Conservation (phyloP, 2,888 invertebrate species). For the Agonopterix alstromeriana region DNA sequence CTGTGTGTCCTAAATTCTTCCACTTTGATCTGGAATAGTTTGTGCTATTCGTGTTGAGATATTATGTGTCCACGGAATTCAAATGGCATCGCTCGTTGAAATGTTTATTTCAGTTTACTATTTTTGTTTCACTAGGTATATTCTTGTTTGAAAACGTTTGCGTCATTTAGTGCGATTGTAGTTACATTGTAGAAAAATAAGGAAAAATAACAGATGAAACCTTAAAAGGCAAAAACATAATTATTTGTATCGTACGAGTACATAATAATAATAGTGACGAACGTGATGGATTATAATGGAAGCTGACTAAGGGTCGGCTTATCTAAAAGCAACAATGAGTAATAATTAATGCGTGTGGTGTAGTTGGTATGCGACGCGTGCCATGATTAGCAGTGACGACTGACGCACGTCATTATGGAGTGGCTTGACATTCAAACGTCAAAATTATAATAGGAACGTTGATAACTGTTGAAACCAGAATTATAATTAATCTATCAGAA, state of each 20-base stretch:
- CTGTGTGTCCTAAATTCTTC: conserved; percentile 24
- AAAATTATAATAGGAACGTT: conserved; percentile 1
- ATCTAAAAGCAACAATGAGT: conserved; percentile 41
- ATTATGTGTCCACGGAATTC: conserved; percentile 21
- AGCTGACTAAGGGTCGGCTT: conserved; percentile 35
- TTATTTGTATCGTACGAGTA: no score
- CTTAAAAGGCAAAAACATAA: no score
- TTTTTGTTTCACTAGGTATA: no score
- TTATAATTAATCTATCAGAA: no score
- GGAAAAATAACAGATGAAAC: no score
- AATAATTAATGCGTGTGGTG: conserved; percentile 17
- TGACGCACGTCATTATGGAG: conserved; percentile 13
- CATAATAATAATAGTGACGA: conserved; percentile 16
- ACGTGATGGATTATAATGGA: conserved; percentile 19
- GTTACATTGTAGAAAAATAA: no score
- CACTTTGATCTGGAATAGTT: conserved; percentile 28
- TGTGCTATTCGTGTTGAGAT: conserved; percentile 15
- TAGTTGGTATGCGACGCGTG: conserved; percentile 7
- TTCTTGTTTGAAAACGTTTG: no score
- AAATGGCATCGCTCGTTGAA: conserved; percentile 21
- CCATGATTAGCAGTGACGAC: conserved; percentile 10
- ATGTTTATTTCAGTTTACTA: conserved; percentile 4
- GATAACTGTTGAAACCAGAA: no score
- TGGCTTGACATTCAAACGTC: conserved; percentile 3
- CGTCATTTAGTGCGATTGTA: no score